Base-by-base conservation (phyloP, 2,797 vertebrate genomes). In the Sandelia bainsii region DNA sequence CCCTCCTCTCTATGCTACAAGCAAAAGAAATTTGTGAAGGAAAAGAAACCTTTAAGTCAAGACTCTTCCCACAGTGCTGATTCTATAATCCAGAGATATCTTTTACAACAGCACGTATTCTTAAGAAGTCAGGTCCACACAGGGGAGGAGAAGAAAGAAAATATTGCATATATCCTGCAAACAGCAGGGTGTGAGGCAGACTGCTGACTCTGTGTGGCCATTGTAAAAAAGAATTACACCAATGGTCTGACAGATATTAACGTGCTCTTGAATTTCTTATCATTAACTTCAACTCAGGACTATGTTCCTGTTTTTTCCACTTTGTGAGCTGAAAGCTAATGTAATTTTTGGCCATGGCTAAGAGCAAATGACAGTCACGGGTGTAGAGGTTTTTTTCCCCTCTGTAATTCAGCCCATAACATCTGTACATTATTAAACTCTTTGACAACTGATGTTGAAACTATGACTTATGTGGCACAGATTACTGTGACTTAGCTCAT, bases 31-130 rank as follows among this genome's bases (percentile, higher is more conserved):
- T 93, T 88, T 91, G 88, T 89, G 77, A 92, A 93, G 94, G 82
- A 89, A 91, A 89, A 83, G 89, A 94, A 93, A 91, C 89, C 93
- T 93, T 90, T 90, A 95, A 94, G 90, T 93, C 87, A 94, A 92
- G 87, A 71, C 87, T 94, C 91, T 93, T 89, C 92, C 92, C 90
- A 91, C 91, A 93, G 94, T 87, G 94, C 90, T 91, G 91, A 93
- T 90, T 92, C 93, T 87, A 90, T 95, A 95, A 95, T 95, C 94
- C 93, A 79, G 80, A 92, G 88, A 93, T 94, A 93, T 94, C 92
- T 93, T 94, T 94, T 92, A 93, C 90, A 94, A 89, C 86, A 90
- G 89, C 87, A 80, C 91, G 91, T 88, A 90, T 94, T 94, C 89
- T 94, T 92, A 90, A 92, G 86, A 93, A 93, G 93, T 93, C 92